Evolutionary conservation across 1,140 invertebrate genomes (phyloP).

Genomic region (Drosophila biarmipes): DNA sequence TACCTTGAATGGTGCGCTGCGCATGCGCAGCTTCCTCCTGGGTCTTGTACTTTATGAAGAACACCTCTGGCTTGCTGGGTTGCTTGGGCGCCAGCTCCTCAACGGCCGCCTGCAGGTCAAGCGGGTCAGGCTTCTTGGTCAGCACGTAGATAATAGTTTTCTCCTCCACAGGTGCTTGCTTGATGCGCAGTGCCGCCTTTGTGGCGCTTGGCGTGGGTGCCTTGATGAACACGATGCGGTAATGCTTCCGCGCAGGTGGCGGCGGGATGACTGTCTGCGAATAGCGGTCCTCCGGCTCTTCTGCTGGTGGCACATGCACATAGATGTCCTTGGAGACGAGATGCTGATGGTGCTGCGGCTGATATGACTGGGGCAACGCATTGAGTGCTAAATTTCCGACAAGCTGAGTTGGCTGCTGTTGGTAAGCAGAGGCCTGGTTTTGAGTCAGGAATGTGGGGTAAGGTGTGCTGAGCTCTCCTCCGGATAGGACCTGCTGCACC

Average conservation of each 20-base stretch:
- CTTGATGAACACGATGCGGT: slow-evolving; percentile 95
- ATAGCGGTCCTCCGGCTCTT: slow-evolving; percentile 58
- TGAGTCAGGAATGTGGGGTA: slow-evolving; percentile 24
- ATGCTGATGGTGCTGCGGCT: slow-evolving; percentile 23
- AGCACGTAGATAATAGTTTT: slow-evolving; percentile 94
- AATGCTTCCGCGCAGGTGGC: slow-evolving; percentile 89
- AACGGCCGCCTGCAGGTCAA: slow-evolving; percentile 85
- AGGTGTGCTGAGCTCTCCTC: background rate
- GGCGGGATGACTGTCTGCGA: slow-evolving; percentile 45
- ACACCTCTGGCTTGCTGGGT: slow-evolving; percentile 91
- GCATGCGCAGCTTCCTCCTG: slow-evolving; percentile 86
- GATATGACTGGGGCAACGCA: slow-evolving; percentile 18
- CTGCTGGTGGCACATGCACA: slow-evolving; percentile 78
- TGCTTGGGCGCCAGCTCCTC: slow-evolving; percentile 87
- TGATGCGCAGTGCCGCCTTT: slow-evolving; percentile 87
- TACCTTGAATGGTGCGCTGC: slow-evolving; percentile 84
- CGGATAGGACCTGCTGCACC: slow-evolving; percentile 46
- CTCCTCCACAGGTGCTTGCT: slow-evolving; percentile 89
- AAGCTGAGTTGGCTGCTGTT: slow-evolving; percentile 36
- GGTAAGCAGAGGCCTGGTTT: slow-evolving; percentile 23
- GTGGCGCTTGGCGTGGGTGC: slow-evolving; percentile 89
- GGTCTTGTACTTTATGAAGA: slow-evolving; percentile 90
- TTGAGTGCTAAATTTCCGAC: slow-evolving; percentile 37
- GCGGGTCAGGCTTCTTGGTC: slow-evolving; percentile 90
- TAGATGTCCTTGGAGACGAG: slow-evolving; percentile 82